Conservation (phyloP, 2,797 vertebrate genomes). For the Sebastes hopkinsi region DNA sequence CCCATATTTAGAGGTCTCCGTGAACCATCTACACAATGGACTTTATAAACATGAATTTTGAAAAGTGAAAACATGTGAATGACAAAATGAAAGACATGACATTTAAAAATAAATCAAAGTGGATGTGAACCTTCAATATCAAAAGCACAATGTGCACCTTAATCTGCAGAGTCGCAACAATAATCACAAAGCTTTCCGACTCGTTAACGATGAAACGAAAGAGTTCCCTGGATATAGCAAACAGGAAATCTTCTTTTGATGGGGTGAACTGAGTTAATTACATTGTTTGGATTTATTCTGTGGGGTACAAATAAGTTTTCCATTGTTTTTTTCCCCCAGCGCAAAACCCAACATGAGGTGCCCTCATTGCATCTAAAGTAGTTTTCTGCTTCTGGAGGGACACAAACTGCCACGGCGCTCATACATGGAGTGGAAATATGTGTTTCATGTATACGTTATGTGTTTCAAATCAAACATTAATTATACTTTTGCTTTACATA, state of each 20-base stretch:
- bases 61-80: neutral
- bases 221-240: conserved; percentile 5
- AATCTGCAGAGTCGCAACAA: conserved; percentile 21
- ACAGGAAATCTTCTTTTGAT: conserved; percentile 34
- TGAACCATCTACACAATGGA: conserved; percentile 8
- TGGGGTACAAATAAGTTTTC: conserved; percentile 30
- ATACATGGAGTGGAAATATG: neutral
- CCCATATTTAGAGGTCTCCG: neutral
- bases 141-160: conserved; percentile 4
- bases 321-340: conserved; percentile 24
- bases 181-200: neutral
- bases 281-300: conserved; percentile 41
- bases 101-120: conserved; percentile 1
- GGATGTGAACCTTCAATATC: neutral
- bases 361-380: conserved; percentile 54
- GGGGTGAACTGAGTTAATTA: conserved; percentile 50
- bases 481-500: neutral
- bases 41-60: neutral
- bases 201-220: conserved; percentile 36
- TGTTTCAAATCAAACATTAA: conserved; percentile 5
- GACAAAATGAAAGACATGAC: conserved; percentile 12
- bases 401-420: neutral
- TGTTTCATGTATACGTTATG: neutral
- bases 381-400: conserved; percentile 26
- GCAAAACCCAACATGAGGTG: conserved; percentile 50